Evolutionary conservation across 2,888 invertebrate species (phyloP).

Genomic region (Rhodophaea formosa): DNA sequence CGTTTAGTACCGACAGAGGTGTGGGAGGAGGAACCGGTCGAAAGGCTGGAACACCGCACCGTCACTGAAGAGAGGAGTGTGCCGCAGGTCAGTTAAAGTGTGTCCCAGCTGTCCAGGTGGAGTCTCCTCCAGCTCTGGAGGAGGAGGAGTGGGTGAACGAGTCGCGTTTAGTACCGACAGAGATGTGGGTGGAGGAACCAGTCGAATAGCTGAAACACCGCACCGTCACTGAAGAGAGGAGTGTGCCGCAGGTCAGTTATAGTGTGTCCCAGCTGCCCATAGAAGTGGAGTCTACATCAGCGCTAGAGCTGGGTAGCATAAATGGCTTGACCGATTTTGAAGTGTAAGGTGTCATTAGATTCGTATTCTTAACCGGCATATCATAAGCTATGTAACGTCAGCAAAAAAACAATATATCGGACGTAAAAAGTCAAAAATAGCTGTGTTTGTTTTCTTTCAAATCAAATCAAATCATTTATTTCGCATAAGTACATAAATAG

Average conservation of each 20-base stretch:
- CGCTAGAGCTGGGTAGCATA: no score
- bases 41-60: slow-evolving; percentile 91
- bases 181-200: slow-evolving; percentile 96
- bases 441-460: no score
- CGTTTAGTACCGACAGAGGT: slow-evolving; percentile 94
- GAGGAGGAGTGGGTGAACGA: slow-evolving; percentile 90
- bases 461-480: no score
- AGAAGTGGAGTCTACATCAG: no score
- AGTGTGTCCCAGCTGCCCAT: no score
- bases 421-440: no score
- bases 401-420: no score
- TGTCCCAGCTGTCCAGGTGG: slow-evolving; percentile 81
- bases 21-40: slow-evolving; percentile 95
- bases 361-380: no score
- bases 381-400: no score
- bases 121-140: slow-evolving; percentile 74
- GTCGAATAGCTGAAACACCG: slow-evolving; percentile 91
- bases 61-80: slow-evolving; percentile 92
- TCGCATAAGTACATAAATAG: no score
- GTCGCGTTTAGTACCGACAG: slow-evolving; percentile 91
- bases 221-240: slow-evolving; percentile 92
- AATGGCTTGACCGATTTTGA: no score
- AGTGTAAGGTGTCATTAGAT: no score
- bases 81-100: slow-evolving; percentile 84
- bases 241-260: slow-evolving; percentile 88